These are phyloP conservation scores for Camponotus pennsylvanicus DNA, from an alignment of 1,140 invertebrate species.

Conservation along the genomic window DNA sequence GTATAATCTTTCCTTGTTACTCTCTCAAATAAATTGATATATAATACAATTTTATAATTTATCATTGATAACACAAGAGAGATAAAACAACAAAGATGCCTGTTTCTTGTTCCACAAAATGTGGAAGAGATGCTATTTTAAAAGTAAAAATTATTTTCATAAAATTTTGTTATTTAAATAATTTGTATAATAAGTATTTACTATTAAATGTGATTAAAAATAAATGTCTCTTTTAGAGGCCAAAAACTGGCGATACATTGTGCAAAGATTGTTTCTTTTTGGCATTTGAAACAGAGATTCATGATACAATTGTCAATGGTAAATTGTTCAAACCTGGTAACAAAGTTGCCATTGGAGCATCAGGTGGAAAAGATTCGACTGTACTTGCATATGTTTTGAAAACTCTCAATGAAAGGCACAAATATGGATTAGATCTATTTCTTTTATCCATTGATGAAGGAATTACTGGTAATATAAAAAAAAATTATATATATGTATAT, in stretches of 20 bases:
- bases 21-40: background rate
- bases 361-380: constrained; percentile 99
- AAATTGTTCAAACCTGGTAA: constrained; percentile 95
- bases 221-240: constrained; percentile 87
- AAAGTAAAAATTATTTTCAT: constrained; percentile 87
- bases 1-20: background rate
- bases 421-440: constrained; percentile 96
- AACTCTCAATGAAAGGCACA: constrained; percentile 95
- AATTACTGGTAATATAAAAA: constrained; percentile 90
- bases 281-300: constrained; percentile 98
- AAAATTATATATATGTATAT: background rate
- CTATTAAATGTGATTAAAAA: background rate
- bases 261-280: constrained; percentile 98
- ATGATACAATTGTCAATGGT: constrained; percentile 95
- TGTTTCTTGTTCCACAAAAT: constrained; percentile 89
- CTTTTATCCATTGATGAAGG: constrained; percentile 99
- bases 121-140: constrained; percentile 90
- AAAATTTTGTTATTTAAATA: constrained; percentile 17
- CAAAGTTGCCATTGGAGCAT: constrained; percentile 97
- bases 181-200: constrained; percentile 6
- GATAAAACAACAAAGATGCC: constrained; percentile 86
- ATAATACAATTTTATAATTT: constrained; percentile 3
- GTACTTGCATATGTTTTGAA: constrained; percentile 98
- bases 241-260: constrained; percentile 96
- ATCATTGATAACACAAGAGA: background rate